phyloP scores from a whole-genome alignment of 2,888 invertebrate genomes.

The Amphimallon solstitiale region DNA sequence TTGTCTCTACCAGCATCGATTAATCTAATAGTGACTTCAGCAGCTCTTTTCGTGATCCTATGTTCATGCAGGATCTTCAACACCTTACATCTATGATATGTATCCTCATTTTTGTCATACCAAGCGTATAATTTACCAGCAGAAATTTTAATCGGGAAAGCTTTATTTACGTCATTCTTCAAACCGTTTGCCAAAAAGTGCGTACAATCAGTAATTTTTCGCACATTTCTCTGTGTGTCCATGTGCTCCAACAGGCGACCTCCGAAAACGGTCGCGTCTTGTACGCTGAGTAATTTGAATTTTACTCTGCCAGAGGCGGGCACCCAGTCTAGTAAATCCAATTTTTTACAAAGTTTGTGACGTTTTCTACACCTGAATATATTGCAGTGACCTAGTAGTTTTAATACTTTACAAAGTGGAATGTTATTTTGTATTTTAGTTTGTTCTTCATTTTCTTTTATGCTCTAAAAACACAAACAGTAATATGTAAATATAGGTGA shows the following conservation, averaged over 20 bases:
- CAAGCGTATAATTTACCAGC: slow-evolving; percentile 70
- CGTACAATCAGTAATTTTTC: slow-evolving; percentile 46
- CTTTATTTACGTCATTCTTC: slow-evolving; percentile 49
- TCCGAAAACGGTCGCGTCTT: slow-evolving; percentile 72
- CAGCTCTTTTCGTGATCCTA: slow-evolving; percentile 46
- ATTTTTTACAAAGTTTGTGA: slow-evolving; percentile 70
- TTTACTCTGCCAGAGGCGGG: slow-evolving; percentile 68
- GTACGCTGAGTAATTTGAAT: slow-evolving; percentile 68
- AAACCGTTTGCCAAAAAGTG: slow-evolving; percentile 50
- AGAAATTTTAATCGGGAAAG: slow-evolving; percentile 58
- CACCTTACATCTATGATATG: slow-evolving; percentile 69
- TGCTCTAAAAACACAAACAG: slow-evolving; percentile 53
- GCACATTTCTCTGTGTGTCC: slow-evolving; percentile 49
- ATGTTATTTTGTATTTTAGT: slow-evolving; percentile 63
- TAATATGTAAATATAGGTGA: too few species aligned
- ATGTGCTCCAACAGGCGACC: slow-evolving; percentile 67
- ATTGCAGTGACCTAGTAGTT: slow-evolving; percentile 74
- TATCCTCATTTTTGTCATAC: slow-evolving; percentile 57
- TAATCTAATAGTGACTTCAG: slow-evolving; percentile 65
- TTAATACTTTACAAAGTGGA: slow-evolving; percentile 70
- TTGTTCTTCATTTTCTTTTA: slow-evolving; percentile 60
- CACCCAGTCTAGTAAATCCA: slow-evolving; percentile 63
- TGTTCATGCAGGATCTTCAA: slow-evolving; percentile 61
- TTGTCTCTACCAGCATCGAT: slow-evolving; percentile 70
- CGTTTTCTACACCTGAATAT: slow-evolving; percentile 69